phyloP scores from a whole-genome alignment of 2,888 invertebrate genomes.

The Drosophila atripex region DNA sequence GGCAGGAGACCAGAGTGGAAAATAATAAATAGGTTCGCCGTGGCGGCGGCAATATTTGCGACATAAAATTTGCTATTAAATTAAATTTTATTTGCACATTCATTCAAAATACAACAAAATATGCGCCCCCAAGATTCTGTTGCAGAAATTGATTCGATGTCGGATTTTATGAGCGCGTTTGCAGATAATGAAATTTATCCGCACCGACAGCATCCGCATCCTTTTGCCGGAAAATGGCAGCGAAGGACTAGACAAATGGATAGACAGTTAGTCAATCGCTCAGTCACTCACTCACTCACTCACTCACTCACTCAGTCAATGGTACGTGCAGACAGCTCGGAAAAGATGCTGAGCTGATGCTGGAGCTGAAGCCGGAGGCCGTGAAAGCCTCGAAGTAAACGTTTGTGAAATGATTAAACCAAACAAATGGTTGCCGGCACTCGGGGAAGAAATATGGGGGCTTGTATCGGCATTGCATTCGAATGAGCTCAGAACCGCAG shows the following conservation, averaged over 20 bases:
- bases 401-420: slow-evolving; percentile 23
- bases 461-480: slow-evolving; percentile 21
- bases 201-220: slow-evolving; percentile 11
- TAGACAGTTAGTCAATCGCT: slow-evolving; percentile 30
- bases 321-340: slow-evolving; percentile 24
- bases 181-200: slow-evolving; percentile 76
- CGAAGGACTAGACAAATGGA: slow-evolving; percentile 21
- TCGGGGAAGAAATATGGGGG: slow-evolving; percentile 26
- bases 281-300: slow-evolving; percentile 24
- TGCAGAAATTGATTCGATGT: slow-evolving; percentile 63
- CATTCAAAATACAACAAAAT: slow-evolving; percentile 61
- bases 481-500: slow-evolving; percentile 15
- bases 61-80: slow-evolving; percentile 77
- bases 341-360: not conserved
- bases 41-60: slow-evolving; percentile 65
- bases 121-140: slow-evolving; percentile 29
- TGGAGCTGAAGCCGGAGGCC: no score
- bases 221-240: not conserved
- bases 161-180: slow-evolving; percentile 71
- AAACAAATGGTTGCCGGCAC: slow-evolving; percentile 17
- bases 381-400: not conserved
- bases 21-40: not conserved
- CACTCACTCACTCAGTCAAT: slow-evolving; percentile 6
- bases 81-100: slow-evolving; percentile 80
- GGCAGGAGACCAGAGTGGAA: slow-evolving; percentile 18